Evolutionary conservation across 2,888 invertebrate genomes (phyloP).

Genomic region (Eubasilissa splendida): DNA sequence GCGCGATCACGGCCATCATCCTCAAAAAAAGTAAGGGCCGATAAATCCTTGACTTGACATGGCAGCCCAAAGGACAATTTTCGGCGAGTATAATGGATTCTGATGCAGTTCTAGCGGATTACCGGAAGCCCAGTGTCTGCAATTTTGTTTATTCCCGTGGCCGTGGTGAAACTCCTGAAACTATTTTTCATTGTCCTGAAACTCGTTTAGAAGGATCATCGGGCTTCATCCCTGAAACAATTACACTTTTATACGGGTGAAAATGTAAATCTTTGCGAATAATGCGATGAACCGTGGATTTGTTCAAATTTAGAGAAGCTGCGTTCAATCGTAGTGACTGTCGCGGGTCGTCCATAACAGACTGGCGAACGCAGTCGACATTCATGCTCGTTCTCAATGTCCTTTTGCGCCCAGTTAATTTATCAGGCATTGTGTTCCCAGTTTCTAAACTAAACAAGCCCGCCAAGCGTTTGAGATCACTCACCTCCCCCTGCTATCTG

Average conservation of each 20-base stretch:
- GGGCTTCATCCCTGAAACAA: conserved; percentile 20
- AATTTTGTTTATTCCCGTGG: too few species aligned
- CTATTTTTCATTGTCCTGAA: conserved; percentile 10
- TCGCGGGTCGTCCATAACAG: too few species aligned
- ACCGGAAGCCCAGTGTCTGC: not conserved
- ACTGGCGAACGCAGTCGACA: not conserved
- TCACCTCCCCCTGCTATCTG: not conserved
- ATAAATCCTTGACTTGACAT: too few species aligned
- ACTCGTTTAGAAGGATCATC: conserved; percentile 19
- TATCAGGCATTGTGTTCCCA: conserved; percentile 20
- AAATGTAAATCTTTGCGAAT: too few species aligned
- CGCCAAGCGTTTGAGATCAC: conserved; percentile 14
- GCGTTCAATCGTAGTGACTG: too few species aligned
- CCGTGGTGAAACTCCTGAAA: conserved; percentile 1
- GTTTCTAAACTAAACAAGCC: conserved; percentile 18
- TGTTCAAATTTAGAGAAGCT: too few species aligned
- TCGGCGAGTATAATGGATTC: not conserved
- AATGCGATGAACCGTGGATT: too few species aligned
- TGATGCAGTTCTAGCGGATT: not conserved
- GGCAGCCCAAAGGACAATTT: too few species aligned
- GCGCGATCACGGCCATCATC: too few species aligned
- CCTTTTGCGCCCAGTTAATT: conserved; percentile 1
- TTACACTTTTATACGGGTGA: not conserved
- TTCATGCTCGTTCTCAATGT: not conserved
- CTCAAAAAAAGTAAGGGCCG: too few species aligned